Base-by-base conservation (phyloP, 2,113 vertebrate genomes). In the Ptilonorhynchus violaceus region DNA sequence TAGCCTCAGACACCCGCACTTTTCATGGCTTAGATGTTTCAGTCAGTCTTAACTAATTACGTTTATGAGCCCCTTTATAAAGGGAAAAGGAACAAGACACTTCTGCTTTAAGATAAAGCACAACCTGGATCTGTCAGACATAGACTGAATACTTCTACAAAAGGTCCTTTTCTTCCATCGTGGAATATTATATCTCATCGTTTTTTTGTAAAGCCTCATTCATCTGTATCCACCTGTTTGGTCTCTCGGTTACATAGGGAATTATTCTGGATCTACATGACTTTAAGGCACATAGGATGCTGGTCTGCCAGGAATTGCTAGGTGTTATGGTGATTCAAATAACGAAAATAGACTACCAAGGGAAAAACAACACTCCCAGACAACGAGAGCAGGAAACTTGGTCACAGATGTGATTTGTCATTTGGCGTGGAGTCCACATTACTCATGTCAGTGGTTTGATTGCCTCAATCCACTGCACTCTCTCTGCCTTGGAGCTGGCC, bases 401-500 rank as follows among this genome's bases (percentile, higher is more conserved):
- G 31, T 87, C 68, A 81, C n/a, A 68, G 74, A 30, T 33, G 52
- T 41, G 50, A 67, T 67, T 91, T 73, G 3, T 31, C 27, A 19
- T 85, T 81, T 62, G 70, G 7, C 68, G 49, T 23, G 23, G 41
- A 89, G 75, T 91, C 62, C 49, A n/a, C 20, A n/a, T 64, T 39
- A 44, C 37, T 96, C 97, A 98, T 93, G 98, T 98, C 64, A 98
- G 95, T 73, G 97, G 93, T 95, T 99, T 99, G 94, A 99, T 99
- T 28, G 99, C 99, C 64, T 99, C 98, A 44, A 99, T 99, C 99
- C 99, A 99, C 68, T 99, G 98, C 74, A 97, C 97, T 97, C 99
- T 98, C 92, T 99, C 98, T 94, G 98, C 97, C 52, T 98, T 98
- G 86, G 98, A 99, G 77, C 99, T 99, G 49, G 99, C 99, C 98